Conservation (phyloP, 2,113 vertebrate species). For the human region GRCh38 chr5:110949001-110949500, state of each 20-base stretch:
- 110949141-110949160: slow-evolving; percentile 90
- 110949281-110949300: slow-evolving; percentile 89
- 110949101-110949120: slow-evolving; percentile 89
- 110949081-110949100: slow-evolving; percentile 89
- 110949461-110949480: slow-evolving; percentile 89
- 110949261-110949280: slow-evolving; percentile 91
- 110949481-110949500: slow-evolving; percentile 89
- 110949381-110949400: slow-evolving; percentile 88
- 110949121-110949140: slow-evolving; percentile 89
- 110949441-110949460: slow-evolving; percentile 85
- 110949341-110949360: slow-evolving; percentile 90
- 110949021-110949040: slow-evolving; percentile 92
- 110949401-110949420: slow-evolving; percentile 88
- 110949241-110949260: slow-evolving; percentile 89
- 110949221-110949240: slow-evolving; percentile 88
- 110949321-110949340: slow-evolving; percentile 88
- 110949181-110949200: slow-evolving; percentile 91
- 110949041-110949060: slow-evolving; percentile 91
- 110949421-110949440: slow-evolving; percentile 89
- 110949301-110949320: slow-evolving; percentile 88
- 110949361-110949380: slow-evolving; percentile 86
- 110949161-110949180: slow-evolving; percentile 90
- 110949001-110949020: slow-evolving; percentile 93
- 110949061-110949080: slow-evolving; percentile 91
- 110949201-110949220: slow-evolving; percentile 88